Percentiles rank a stretch among this genome's conserved stretches.
Evolutionary conservation across 2,888 invertebrate genomes (phyloP).

Genomic region (Thymelicus lineola): DNA sequence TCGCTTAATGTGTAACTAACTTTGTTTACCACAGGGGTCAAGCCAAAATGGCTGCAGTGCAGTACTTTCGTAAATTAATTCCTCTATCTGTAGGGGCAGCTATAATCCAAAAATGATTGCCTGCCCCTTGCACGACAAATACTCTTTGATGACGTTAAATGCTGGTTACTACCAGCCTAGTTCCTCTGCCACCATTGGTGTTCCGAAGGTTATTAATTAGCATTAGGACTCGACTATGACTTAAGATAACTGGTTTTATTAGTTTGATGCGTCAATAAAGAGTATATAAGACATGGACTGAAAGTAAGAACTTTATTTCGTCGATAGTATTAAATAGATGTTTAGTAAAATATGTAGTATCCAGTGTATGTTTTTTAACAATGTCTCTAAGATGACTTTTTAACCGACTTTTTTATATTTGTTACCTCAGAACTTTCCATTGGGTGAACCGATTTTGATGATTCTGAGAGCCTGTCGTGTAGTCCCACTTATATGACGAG

Average conservation of each 20-base stretch:
- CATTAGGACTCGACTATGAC: neutral
- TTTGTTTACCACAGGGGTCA: slow-evolving; percentile 51
- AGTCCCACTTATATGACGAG: too few relatives aligned
- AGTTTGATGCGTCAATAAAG: neutral
- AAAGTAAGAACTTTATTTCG: too few relatives aligned
- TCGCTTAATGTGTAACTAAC: neutral
- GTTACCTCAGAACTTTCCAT: too few relatives aligned
- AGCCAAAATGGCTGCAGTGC: slow-evolving; percentile 54
- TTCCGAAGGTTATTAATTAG: neutral
- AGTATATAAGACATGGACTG: too few relatives aligned
- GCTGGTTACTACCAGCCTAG: slow-evolving; percentile 46
- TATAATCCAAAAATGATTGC: slow-evolving; percentile 83
- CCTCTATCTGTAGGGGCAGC: slow-evolving; percentile 75
- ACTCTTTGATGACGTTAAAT: slow-evolving; percentile 77
- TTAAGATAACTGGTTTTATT: neutral
- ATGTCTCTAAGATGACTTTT: too few relatives aligned
- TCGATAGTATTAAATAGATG: too few relatives aligned
- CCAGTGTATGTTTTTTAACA: too few relatives aligned
- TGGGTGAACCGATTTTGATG: too few relatives aligned
- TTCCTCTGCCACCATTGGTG: slow-evolving; percentile 32
- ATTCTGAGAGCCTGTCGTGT: too few relatives aligned
- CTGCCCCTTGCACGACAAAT: slow-evolving; percentile 73
- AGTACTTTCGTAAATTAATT: slow-evolving; percentile 77
- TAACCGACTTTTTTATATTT: too few relatives aligned
- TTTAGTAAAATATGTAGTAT: too few relatives aligned